Conservation (phyloP, 2,797 vertebrate species). For the Neopelma chrysocephalum region DNA sequence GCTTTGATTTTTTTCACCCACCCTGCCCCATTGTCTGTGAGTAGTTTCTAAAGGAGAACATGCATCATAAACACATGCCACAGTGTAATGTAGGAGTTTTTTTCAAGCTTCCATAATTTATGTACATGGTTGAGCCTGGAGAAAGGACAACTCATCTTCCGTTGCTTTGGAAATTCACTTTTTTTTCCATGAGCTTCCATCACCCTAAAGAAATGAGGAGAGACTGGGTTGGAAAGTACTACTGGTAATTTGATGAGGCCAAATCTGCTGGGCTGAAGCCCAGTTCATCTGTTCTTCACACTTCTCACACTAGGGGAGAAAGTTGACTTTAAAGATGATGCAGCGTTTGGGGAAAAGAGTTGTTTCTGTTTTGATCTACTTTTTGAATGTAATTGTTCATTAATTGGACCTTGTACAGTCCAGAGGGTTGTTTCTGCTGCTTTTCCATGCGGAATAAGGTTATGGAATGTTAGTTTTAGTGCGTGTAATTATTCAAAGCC, state of each 20-base stretch:
- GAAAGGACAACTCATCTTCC: constrained; percentile 18
- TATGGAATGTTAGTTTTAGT: constrained; percentile 77
- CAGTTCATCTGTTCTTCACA: constrained; percentile 20
- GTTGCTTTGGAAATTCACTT: constrained; percentile 4
- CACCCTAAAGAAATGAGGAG: constrained; percentile 20
- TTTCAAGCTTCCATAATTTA: constrained; percentile 26
- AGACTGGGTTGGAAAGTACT: constrained; percentile 24
- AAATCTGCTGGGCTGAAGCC: constrained; percentile 14
- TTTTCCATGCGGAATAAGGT: constrained; percentile 70
- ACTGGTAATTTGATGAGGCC: constrained; percentile 10
- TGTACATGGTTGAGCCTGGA: neutral
- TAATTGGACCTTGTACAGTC: constrained; percentile 52
- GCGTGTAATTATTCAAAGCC: constrained; percentile 77
- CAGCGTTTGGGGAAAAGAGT: constrained; percentile 18
- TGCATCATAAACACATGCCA: constrained; percentile 52
- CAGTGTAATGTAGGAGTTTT: neutral
- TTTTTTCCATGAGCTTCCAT: constrained; percentile 53
- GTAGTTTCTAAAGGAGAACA: constrained; percentile 64
- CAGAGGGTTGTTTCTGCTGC: constrained; percentile 65
- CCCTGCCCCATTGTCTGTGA: neutral
- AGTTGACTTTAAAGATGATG: constrained; percentile 36
- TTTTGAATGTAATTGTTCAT: constrained; percentile 77
- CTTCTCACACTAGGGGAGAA: constrained; percentile 10
- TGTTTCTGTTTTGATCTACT: constrained; percentile 60
- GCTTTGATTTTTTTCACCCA: constrained; percentile 59